Evolutionary conservation across 2,797 vertebrate species (phyloP), one percentile per base, ranked within the genome.

Genomic region (Pangasius larnaudii): DNA sequence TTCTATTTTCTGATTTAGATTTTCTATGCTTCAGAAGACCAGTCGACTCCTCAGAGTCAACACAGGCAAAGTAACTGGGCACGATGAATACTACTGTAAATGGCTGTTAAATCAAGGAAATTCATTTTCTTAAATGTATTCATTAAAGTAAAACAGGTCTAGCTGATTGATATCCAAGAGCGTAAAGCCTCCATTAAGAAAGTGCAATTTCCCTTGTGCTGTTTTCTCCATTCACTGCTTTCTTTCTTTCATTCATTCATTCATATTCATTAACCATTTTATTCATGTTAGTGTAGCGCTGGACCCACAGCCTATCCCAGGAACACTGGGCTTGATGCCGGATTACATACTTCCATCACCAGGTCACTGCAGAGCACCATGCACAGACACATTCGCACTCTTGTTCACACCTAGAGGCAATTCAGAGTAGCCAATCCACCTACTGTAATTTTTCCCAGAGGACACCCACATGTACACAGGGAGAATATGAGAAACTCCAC

Each of bases 1-100:
- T 61, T 78, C 42, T 30, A 27, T 39, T 59, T 59, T 39, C 1
- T 10, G n/a, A 56, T 56, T 79, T 59, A 16, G 30, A 59, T 13
- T 59, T 81, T 19, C 79, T 42, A 7, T 27, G 22, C 13, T 19
- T 69, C 27, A 22, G 53, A n/a, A 80, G 74, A 33, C 33, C 46
- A 30, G n/a, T 85, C 59, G 22, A 61, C 51, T 30, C 63, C 7
- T 24, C 53, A 22, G 72, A 16, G 13, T 53, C 30, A 51, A 24
- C 71, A 24, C 27, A 46, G 36, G 46, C 58, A 42, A 77, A 42
- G 24, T 63, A 30, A 42, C 80, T 30, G 30, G 4, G 9, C 39
- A 61, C 58, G 56, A 85, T 53, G 53, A 39, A 67, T 30, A 30
- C 18, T 30, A 24, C 69, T 56, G 33, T 78, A 88, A 46, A 88